A percentile compares a stretch with the other conserved stretches of the same genome.
Conservation (phyloP, 2,888 invertebrate species). For the Andrena chrysosceles region DNA sequence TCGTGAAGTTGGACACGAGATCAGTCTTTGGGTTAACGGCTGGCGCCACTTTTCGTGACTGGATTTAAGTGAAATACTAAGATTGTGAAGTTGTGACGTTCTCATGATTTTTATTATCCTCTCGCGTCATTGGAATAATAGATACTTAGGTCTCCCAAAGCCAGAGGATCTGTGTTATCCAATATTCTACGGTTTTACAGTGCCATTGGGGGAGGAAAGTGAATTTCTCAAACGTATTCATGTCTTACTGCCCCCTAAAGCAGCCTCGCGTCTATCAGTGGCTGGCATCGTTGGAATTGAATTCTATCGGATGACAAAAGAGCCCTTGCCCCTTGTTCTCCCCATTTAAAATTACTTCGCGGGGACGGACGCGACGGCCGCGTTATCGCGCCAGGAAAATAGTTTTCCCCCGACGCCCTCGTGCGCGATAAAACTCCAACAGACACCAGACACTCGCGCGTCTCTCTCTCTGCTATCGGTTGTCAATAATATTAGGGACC, state of each 20-base stretch:
- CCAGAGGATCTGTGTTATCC: background rate
- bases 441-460: slow-evolving; percentile 27
- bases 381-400: slow-evolving; percentile 51
- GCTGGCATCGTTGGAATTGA: slow-evolving; percentile 40
- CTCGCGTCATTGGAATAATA: no score
- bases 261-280: slow-evolving; percentile 13
- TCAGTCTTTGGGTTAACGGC: background rate
- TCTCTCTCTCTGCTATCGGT: slow-evolving; percentile 59
- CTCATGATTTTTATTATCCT: no score
- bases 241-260: no score
- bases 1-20: background rate
- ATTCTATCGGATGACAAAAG: slow-evolving; percentile 39
- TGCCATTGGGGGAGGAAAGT: no score
- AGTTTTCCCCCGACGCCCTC: slow-evolving; percentile 52
- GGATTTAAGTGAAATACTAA: no score
- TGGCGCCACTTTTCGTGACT: no score
- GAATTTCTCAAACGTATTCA: no score
- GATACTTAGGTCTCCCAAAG: no score
- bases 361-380: slow-evolving; percentile 27
- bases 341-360: slow-evolving; percentile 42
- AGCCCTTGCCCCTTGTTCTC: background rate
- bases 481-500: slow-evolving; percentile 72
- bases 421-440: slow-evolving; percentile 59
- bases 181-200: background rate
- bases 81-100: no score